These are phyloP conservation scores for Camponotus pennsylvanicus DNA, from an alignment of 1,140 invertebrate species.

Conservation along the genomic window DNA sequence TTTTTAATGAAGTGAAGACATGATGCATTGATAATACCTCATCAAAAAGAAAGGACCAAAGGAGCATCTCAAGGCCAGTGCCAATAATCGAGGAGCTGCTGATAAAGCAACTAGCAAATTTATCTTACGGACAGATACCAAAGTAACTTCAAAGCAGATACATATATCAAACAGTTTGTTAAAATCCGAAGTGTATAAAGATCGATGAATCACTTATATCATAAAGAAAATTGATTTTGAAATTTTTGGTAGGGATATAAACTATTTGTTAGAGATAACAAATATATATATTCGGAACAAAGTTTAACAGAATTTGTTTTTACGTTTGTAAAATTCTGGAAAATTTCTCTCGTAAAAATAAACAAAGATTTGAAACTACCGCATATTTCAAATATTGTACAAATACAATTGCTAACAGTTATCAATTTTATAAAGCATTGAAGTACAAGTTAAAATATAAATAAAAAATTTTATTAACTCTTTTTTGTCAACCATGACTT, in stretches of 20 bases:
- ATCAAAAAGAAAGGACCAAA: slow-evolving; percentile 25
- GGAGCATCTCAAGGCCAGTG: neutral
- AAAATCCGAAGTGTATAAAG: neutral
- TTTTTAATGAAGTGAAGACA: slow-evolving; percentile 32
- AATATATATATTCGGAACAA: neutral
- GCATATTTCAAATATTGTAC: slow-evolving; percentile 26
- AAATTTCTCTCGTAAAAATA: neutral
- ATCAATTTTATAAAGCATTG: slow-evolving; percentile 13
- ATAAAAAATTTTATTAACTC: slow-evolving; percentile 46
- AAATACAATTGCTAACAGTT: slow-evolving; percentile 29
- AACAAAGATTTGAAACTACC: slow-evolving; percentile 3
- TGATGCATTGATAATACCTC: slow-evolving; percentile 52
- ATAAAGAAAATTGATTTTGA: neutral
- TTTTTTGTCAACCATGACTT: slow-evolving; percentile 32
- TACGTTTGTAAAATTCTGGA: neutral
- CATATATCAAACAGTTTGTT: neutral
- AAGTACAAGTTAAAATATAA: slow-evolving; percentile 27
- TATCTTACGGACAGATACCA: neutral
- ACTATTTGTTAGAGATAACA: slow-evolving; percentile 13
- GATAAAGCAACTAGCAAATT: neutral
- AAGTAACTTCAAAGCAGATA: slow-evolving; percentile 12
- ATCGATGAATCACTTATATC: neutral
- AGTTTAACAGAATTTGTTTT: neutral
- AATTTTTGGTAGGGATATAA: neutral
- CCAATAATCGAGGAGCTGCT: too few species aligned